Evolutionary conservation across 2,888 invertebrate genomes (phyloP).

Genomic region (Eledone cirrhosa): DNA sequence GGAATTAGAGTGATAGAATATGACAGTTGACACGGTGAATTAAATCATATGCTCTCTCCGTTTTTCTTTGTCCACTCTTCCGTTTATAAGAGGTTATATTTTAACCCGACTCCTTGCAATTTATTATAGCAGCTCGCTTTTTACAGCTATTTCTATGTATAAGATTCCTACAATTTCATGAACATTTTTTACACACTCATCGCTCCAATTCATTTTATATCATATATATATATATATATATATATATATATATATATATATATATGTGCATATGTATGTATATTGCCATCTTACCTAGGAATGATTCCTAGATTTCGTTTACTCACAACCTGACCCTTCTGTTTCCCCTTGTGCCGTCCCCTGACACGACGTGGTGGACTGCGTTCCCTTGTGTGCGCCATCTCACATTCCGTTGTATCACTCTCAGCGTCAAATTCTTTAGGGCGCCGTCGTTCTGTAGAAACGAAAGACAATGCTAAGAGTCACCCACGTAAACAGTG

Average conservation of each 20-base stretch:
- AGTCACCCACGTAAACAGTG: too few species aligned
- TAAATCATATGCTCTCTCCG: too few species aligned
- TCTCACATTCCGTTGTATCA: constrained; percentile 48
- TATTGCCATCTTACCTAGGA: constrained; percentile 40
- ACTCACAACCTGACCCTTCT: constrained; percentile 47
- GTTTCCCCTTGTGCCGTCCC: constrained; percentile 46
- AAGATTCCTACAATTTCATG: too few species aligned
- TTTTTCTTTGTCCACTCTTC: too few species aligned
- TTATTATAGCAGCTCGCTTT: too few species aligned
- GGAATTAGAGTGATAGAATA: too few species aligned
- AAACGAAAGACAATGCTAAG: not conserved
- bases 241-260: not conserved
- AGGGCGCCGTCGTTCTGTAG: constrained; percentile 11
- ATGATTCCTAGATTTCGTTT: constrained; percentile 46
- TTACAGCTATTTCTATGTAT: too few species aligned
- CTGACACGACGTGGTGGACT: constrained; percentile 43
- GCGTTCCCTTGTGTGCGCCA: constrained; percentile 32
- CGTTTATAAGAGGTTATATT: too few species aligned
- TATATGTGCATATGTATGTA: not conserved
- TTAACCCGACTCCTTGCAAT: too few species aligned
- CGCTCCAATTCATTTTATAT: too few species aligned
- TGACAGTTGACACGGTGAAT: too few species aligned
- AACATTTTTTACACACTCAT: too few species aligned
- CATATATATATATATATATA: not conserved
- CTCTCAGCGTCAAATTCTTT: constrained; percentile 41